phyloP scores from a whole-genome alignment of 2,797 vertebrate genomes.

The Notolabrus celidotus region DNA sequence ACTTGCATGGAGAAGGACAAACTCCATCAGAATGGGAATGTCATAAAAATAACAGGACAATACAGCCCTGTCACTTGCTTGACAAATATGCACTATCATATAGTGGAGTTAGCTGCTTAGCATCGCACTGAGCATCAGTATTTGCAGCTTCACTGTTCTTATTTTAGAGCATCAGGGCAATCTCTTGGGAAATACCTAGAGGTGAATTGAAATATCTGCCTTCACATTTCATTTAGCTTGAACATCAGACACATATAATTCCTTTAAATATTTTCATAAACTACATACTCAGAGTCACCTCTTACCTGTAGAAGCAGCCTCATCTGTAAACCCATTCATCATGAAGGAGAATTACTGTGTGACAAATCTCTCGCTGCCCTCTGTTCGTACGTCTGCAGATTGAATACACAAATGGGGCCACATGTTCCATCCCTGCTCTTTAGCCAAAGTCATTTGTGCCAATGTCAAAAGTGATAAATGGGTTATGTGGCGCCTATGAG shows the following conservation, averaged over 20 bases:
- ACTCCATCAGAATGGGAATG: slow-evolving; percentile 1
- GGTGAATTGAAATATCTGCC: not conserved
- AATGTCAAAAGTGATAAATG: slow-evolving; percentile 86
- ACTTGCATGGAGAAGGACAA: not conserved
- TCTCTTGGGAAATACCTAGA: not conserved
- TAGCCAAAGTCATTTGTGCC: slow-evolving; percentile 80
- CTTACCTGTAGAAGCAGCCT: slow-evolving; percentile 48
- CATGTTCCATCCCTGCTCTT: slow-evolving; percentile 78
- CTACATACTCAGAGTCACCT: slow-evolving; percentile 52
- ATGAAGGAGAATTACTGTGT: slow-evolving; percentile 59
- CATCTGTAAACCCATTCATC: slow-evolving; percentile 70
- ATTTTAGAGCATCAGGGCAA: not conserved
- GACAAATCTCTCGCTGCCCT: slow-evolving; percentile 62
- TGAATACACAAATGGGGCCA: slow-evolving; percentile 73
- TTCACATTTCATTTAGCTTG: slow-evolving; percentile 27
- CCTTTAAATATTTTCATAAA: slow-evolving; percentile 49
- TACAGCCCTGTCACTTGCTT: not conserved
- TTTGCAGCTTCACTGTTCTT: not conserved
- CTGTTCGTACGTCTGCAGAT: slow-evolving; percentile 48
- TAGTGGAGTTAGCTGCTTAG: slow-evolving; percentile 1
- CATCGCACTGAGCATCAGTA: not conserved
- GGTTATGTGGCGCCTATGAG: slow-evolving; percentile 77
- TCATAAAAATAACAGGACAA: not conserved
- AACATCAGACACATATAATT: slow-evolving; percentile 4
- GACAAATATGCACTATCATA: not conserved